Percentiles rank a stretch among this genome's conserved stretches.
phyloP scores from a whole-genome alignment of 2,797 vertebrate species.

The Numenius phaeopus region DNA sequence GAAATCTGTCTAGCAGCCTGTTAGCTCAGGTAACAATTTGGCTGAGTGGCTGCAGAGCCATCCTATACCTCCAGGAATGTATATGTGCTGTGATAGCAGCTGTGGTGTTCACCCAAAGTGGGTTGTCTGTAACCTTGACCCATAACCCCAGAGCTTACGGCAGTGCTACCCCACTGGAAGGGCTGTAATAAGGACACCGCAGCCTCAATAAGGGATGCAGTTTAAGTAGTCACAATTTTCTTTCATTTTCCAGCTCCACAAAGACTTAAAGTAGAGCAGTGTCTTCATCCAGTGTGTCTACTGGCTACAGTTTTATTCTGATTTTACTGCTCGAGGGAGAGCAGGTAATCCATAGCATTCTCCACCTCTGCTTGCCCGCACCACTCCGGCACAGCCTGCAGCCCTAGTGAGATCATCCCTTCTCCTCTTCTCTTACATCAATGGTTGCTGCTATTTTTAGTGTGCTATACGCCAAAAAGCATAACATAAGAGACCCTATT shows the following conservation, averaged over 20 bases:
- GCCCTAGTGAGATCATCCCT: neutral
- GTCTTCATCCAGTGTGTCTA: neutral
- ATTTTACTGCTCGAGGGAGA: neutral
- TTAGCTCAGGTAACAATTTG: constrained; percentile 19
- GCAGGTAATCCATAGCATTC: neutral
- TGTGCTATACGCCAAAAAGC: constrained; percentile 36
- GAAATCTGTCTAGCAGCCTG: neutral
- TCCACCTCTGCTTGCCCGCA: neutral
- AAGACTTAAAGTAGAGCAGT: neutral
- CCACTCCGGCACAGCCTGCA: neutral
- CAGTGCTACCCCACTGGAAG: neutral
- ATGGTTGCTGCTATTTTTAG: neutral
- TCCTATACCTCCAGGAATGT: neutral
- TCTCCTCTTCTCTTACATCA: neutral
- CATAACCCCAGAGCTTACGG: neutral
- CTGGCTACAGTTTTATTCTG: neutral
- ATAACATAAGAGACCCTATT: neutral
- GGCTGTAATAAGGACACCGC: neutral
- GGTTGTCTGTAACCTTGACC: neutral
- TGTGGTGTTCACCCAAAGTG: neutral
- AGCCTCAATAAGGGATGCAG: neutral
- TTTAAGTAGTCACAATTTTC: neutral
- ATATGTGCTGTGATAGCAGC: neutral
- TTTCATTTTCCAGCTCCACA: neutral
- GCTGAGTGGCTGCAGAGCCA: constrained; percentile 4